Evolutionary conservation across 2,797 vertebrate genomes (phyloP).

Genomic region (Sebastes baramenuke): DNA sequence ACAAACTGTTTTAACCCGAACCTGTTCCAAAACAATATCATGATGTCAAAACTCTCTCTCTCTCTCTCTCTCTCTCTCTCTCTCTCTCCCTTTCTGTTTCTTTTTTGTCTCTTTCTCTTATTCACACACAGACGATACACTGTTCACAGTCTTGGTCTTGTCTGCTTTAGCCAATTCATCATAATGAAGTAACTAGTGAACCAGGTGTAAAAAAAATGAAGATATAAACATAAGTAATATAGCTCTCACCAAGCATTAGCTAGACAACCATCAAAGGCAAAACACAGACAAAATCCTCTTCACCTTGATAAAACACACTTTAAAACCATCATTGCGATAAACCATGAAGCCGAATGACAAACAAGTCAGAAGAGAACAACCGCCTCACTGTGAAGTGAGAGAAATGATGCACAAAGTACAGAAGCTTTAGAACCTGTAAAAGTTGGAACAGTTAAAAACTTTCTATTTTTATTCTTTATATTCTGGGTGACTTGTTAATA

Average conservation of each 20-base stretch:
- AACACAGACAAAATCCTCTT: neutral
- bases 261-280: neutral
- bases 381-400: neutral
- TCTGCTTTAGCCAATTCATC: slow-evolving; percentile 1
- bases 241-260: neutral
- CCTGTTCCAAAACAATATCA: neutral
- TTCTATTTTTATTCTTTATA: neutral
- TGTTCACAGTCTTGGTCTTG: neutral
- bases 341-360: neutral
- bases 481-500: neutral
- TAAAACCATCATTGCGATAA: neutral
- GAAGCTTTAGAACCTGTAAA: neutral
- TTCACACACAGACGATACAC: neutral
- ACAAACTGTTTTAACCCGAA: neutral
- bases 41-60: neutral
- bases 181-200: neutral
- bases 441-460: neutral
- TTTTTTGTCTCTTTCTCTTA: neutral
- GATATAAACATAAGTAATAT: neutral
- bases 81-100: neutral
- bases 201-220: neutral
- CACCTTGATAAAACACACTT: neutral
- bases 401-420: neutral
- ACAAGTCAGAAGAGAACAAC: neutral
- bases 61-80: neutral